Percentiles rank a stretch among this genome's conserved stretches.
phyloP scores from a whole-genome alignment of 2,797 vertebrate species.

The Sternarchorhynchus goeldii region DNA sequence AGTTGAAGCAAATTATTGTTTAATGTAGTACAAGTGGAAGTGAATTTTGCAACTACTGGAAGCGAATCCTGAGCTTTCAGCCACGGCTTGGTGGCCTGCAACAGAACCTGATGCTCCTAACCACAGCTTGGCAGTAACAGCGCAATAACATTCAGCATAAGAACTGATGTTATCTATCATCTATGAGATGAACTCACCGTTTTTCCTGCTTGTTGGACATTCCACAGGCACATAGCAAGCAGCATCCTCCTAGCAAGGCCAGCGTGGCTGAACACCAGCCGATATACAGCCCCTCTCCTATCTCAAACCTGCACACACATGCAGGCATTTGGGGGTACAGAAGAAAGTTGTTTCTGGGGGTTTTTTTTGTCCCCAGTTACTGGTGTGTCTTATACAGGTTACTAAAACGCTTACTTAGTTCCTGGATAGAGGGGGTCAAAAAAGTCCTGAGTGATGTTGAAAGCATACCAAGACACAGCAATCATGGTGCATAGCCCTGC shows the following conservation, averaged over 20 bases:
- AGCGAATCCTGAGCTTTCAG: no score
- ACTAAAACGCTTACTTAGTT: slow-evolving; percentile 80
- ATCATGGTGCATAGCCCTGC: slow-evolving; percentile 85
- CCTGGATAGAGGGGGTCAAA: slow-evolving; percentile 82
- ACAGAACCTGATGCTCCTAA: no score
- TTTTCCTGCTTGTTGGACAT: slow-evolving; percentile 54
- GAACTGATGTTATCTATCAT: neutral
- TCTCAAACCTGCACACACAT: slow-evolving; percentile 79
- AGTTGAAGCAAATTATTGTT: neutral
- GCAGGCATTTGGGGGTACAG: neutral
- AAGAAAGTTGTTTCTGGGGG: no score
- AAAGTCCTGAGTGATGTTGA: slow-evolving; percentile 86
- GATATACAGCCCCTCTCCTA: slow-evolving; percentile 85
- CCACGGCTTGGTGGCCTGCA: no score
- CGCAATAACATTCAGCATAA: no score
- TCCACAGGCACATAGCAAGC: slow-evolving; percentile 69
- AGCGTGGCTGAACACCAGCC: slow-evolving; percentile 84
- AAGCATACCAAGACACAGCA: slow-evolving; percentile 87
- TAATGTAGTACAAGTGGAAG: no score
- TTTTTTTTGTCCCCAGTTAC: no score
- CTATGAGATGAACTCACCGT: slow-evolving; percentile 61
- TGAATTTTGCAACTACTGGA: no score
- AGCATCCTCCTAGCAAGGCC: slow-evolving; percentile 69
- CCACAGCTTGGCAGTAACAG: no score
- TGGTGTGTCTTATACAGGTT: neutral